Evolutionary conservation across 2,888 invertebrate species (phyloP), one percentile per base, ranked within the genome.

Genomic region (Himalopsyche kuldschensis): DNA sequence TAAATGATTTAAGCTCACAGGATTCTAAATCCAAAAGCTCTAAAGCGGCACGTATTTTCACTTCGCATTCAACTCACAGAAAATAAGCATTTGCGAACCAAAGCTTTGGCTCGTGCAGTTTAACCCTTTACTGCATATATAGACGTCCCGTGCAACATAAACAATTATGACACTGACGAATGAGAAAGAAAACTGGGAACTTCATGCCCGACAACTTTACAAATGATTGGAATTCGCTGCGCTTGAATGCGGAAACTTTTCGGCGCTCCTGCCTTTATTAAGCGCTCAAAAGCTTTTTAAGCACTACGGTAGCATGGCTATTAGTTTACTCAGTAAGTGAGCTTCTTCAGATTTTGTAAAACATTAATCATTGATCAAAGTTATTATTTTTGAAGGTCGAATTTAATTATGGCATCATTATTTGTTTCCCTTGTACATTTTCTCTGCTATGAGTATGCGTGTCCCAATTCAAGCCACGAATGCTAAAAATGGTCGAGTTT

Each of bases 121-220:
- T 11, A 15, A 32, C 41, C 11, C 35, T 35, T 31, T 80, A 78
- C 82, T 46, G 85, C 82, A 80, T 84, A 83, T 79, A 48, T 63
- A 81, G 83, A 85, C 84, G 83, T 83, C 84, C 55, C n/a, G 84
- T 81, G 85, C 79, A 84, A 84, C 85, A 86, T 86, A 84, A 81
- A 86, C 84, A 86, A 86, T 86, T 86, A 86, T 86, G 85, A 86
- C 85, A 84, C 78, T 86, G 85, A 86, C 83, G 80, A 80, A 86
- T 86, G 84, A 81, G 79, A 80, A 78, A 79, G 84, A 82, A 84
- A 84, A 84, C 46, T 75, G 83, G 78, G 41, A 77, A 20, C 15
- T 41, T 41, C 11, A 41, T 41, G 15, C 41, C 15, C 41, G 41
- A 41, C 41, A 41, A 41, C 55, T 55, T 20, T 20, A 48, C 80